Percentiles rank a stretch among this genome's conserved stretches.
Conservation (phyloP, 2,797 vertebrate species). For the Bovichtus variegatus region DNA sequence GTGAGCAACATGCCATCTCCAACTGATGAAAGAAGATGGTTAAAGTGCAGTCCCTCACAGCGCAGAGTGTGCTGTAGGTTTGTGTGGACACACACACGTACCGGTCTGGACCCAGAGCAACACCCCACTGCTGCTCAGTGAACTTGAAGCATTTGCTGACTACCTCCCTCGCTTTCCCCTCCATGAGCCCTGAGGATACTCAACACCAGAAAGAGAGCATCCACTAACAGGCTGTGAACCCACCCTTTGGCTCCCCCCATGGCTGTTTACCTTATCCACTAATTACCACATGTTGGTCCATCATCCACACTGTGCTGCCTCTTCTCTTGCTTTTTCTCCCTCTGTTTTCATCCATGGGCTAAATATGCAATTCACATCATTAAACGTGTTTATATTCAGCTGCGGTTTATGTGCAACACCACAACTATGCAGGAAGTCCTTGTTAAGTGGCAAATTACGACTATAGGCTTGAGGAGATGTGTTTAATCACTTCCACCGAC, state of each 20-base stretch:
- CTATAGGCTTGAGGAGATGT: slow-evolving; percentile 24
- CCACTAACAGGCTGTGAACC: slow-evolving; percentile 58
- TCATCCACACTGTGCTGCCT: slow-evolving; percentile 30
- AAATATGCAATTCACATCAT: slow-evolving; percentile 44
- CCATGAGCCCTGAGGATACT: slow-evolving; percentile 44
- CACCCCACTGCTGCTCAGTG: slow-evolving; percentile 40
- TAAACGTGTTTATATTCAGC: slow-evolving; percentile 44
- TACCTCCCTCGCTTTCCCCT: slow-evolving; percentile 17
- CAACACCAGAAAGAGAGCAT: slow-evolving; percentile 34
- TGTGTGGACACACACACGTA: slow-evolving; percentile 2
- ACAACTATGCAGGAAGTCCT: slow-evolving; percentile 43
- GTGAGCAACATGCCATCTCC: slow-evolving; percentile 51
- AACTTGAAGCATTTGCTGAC: slow-evolving; percentile 41
- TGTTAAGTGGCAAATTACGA: slow-evolving; percentile 48
- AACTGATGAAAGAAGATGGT: slow-evolving; percentile 51
- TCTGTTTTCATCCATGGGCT: slow-evolving; percentile 3
- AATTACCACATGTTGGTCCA: slow-evolving; percentile 69
- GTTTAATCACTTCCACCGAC: slow-evolving; percentile 56
- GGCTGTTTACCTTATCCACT: slow-evolving; percentile 68
- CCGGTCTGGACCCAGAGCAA: slow-evolving; percentile 14
- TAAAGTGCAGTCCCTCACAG: slow-evolving; percentile 49
- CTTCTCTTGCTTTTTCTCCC: background rate
- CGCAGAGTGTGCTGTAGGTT: slow-evolving; percentile 3
- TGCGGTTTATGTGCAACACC: slow-evolving; percentile 31
- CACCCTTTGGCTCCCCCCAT: slow-evolving; percentile 58